A percentile compares a stretch with the other conserved stretches of the same genome.
These are phyloP conservation scores for Cheilosia pagana DNA, from an alignment of 2,888 invertebrate genomes.

Conservation along the genomic window DNA sequence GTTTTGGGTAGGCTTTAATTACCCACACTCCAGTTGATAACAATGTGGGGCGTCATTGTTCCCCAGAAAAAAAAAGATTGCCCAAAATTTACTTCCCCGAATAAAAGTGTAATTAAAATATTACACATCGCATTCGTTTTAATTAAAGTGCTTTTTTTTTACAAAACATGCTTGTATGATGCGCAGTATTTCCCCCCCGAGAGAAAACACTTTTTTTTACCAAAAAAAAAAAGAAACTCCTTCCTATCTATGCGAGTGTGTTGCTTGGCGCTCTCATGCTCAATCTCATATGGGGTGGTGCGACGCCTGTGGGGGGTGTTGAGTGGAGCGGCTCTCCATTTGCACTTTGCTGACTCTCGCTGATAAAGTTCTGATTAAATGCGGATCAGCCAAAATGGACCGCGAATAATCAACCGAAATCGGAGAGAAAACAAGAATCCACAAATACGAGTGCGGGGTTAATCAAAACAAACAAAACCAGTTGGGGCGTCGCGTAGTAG, in stretches of 20 bases:
- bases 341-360: slow-evolving; percentile 26
- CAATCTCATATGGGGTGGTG: neutral
- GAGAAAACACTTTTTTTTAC: neutral
- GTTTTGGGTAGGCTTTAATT: no score
- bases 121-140: neutral
- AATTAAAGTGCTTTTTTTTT: neutral
- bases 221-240: neutral
- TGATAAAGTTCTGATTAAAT: slow-evolving; percentile 39
- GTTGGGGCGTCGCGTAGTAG: slow-evolving; percentile 4
- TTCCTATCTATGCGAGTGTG: neutral
- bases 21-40: no score
- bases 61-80: neutral
- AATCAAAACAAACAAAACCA: slow-evolving; percentile 66
- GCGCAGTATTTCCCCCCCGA: neutral
- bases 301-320: neutral
- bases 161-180: neutral
- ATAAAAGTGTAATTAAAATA: neutral
- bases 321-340: neutral
- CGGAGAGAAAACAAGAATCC: slow-evolving; percentile 39
- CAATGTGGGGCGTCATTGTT: no score
- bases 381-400: slow-evolving; percentile 34
- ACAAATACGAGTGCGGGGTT: slow-evolving; percentile 10
- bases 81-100: neutral
- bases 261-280: neutral
- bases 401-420: slow-evolving; percentile 43